phyloP scores from a whole-genome alignment of 2,113 vertebrate genomes.

The Ciconia stormi region DNA sequence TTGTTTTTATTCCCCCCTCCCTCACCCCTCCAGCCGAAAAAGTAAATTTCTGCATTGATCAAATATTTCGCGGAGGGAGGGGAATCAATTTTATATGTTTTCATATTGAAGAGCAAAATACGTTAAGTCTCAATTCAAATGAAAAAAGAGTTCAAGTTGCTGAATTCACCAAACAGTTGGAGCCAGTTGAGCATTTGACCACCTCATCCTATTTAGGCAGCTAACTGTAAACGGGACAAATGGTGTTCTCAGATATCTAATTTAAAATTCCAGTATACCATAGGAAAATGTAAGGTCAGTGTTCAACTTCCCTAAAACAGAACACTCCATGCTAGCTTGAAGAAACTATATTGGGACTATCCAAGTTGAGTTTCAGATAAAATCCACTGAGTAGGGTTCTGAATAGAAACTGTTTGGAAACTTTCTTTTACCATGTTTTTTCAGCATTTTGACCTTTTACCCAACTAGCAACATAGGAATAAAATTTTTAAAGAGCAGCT shows the following conservation, averaged over 20 bases:
- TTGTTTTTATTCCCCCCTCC: not conserved
- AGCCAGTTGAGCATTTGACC: not conserved
- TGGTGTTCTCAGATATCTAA: not conserved
- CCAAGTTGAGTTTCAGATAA: not conserved
- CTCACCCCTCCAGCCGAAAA: not conserved
- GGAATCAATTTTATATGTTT: not conserved
- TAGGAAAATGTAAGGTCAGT: not conserved
- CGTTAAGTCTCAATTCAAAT: not conserved
- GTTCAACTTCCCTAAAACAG: not conserved
- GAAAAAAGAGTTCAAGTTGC: not conserved
- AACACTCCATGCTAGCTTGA: not conserved
- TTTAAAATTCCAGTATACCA: not conserved
- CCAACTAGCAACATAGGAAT: rapidly evolving
- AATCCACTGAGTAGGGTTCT: not conserved
- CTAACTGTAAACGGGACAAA: not conserved
- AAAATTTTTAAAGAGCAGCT: not conserved
- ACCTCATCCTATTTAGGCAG: not conserved
- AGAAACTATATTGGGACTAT: not conserved
- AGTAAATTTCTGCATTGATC: not conserved
- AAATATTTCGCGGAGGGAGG: not conserved
- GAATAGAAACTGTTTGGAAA: not conserved
- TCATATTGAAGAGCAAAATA: not conserved
- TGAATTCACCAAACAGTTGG: not conserved
- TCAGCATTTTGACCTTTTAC: not conserved
- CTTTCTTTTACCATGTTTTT: not conserved